These are phyloP conservation scores for Megaleporinus macrocephalus DNA, from an alignment of 2,113 vertebrate species.

Conservation along the genomic window DNA sequence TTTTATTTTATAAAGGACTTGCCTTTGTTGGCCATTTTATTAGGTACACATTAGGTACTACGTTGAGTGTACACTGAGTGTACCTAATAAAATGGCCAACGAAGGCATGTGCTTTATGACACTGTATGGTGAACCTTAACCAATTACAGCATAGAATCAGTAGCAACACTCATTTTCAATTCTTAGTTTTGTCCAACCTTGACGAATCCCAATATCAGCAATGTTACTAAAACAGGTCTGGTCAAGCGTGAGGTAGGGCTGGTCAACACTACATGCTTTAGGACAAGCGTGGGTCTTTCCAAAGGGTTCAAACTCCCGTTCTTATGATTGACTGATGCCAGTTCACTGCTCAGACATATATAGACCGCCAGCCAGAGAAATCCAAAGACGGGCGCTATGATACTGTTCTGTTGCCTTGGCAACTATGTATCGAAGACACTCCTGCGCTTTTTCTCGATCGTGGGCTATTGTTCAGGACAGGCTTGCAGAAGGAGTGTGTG, in stretches of 20 bases:
- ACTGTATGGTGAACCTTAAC: no score
- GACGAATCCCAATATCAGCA: no score
- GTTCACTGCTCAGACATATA: constrained; percentile 35
- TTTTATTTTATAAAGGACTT: no score
- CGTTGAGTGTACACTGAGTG: no score
- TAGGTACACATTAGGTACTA: no score
- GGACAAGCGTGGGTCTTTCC: neutral
- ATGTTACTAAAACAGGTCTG: neutral
- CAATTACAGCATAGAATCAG: no score
- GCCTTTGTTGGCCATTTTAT: no score
- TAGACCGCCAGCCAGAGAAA: constrained; percentile 52
- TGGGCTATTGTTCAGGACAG: neutral
- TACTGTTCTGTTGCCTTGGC: constrained; percentile 63
- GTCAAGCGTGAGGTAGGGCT: neutral
- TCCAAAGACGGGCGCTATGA: constrained; percentile 19
- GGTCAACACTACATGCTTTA: no score
- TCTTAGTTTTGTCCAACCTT: no score
- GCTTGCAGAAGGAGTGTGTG: neutral
- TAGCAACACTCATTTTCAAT: no score
- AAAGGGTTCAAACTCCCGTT: neutral
- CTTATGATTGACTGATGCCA: neutral
- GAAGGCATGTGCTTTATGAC: no score
- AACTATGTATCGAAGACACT: constrained; percentile 56
- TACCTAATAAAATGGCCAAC: no score
- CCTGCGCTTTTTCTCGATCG: neutral